Evolutionary conservation across 1,140 invertebrate genomes (phyloP).

Genomic region (Macrosteles quadrilineatus): DNA sequence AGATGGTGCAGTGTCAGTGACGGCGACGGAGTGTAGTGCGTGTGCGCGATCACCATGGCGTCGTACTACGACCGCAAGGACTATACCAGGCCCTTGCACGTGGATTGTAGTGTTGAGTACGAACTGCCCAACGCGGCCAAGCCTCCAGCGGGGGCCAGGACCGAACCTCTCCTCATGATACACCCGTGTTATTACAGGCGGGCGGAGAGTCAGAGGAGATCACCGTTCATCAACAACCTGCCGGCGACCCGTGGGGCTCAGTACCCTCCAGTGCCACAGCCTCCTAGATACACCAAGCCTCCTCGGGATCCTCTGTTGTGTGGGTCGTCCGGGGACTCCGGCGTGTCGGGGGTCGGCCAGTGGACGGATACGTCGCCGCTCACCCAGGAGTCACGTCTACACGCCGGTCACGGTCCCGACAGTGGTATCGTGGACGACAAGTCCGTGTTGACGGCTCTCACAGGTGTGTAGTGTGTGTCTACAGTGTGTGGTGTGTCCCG

Average conservation of each 20-base stretch:
- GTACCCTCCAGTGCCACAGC: background rate
- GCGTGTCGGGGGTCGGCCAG: slow-evolving; percentile 37
- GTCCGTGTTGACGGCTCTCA: background rate
- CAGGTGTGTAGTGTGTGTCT: too few relatives aligned
- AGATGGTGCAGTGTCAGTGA: background rate
- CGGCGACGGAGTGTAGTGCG: background rate
- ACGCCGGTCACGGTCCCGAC: slow-evolving; percentile 34
- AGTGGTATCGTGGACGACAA: slow-evolving; percentile 35
- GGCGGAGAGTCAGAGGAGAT: slow-evolving; percentile 72
- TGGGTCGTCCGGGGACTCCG: slow-evolving; percentile 34
- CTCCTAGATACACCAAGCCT: background rate
- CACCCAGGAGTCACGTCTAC: background rate
- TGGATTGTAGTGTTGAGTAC: slow-evolving; percentile 83
- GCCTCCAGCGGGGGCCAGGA: slow-evolving; percentile 71
- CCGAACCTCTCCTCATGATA: slow-evolving; percentile 78
- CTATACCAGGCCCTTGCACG: slow-evolving; percentile 75
- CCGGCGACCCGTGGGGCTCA: slow-evolving; percentile 43
- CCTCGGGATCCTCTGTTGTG: slow-evolving; percentile 35
- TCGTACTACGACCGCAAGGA: slow-evolving; percentile 55
- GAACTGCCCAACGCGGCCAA: slow-evolving; percentile 79
- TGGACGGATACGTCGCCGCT: slow-evolving; percentile 39
- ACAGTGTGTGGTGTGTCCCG: too few relatives aligned
- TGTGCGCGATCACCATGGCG: slow-evolving; percentile 11
- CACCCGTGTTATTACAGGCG: slow-evolving; percentile 82
- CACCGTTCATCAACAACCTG: slow-evolving; percentile 73